Evolutionary conservation across 2,888 invertebrate species (phyloP).

Genomic region (Melanchra persicariae): DNA sequence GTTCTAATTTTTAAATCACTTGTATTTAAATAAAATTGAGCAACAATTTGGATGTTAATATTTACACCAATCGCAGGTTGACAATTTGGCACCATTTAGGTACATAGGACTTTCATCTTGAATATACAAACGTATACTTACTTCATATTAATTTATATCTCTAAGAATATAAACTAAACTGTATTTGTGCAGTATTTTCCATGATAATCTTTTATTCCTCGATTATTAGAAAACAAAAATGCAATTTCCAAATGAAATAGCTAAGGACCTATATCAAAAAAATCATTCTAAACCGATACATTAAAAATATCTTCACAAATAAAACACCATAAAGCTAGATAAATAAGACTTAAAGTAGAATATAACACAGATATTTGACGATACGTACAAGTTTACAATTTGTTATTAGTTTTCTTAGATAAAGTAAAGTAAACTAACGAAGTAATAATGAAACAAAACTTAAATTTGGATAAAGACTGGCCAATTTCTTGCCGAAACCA

Average conservation of each 20-base stretch:
- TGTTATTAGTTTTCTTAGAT: slow-evolving; percentile 49
- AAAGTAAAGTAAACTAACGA: slow-evolving; percentile 44
- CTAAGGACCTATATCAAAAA: neutral
- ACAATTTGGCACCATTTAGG: slow-evolving; percentile 87
- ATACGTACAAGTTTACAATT: slow-evolving; percentile 75
- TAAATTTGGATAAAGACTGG: slow-evolving; percentile 25
- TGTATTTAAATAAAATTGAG: slow-evolving; percentile 73
- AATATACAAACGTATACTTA: slow-evolving; percentile 78
- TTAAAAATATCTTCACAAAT: slow-evolving; percentile 46
- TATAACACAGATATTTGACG: slow-evolving; percentile 88
- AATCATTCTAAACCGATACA: neutral
- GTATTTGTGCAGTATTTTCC: slow-evolving; percentile 40
- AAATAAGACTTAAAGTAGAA: slow-evolving; percentile 77
- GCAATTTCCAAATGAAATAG: neutral
- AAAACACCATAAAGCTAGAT: slow-evolving; percentile 57
- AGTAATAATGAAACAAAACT: slow-evolving; percentile 7
- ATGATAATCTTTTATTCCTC: neutral
- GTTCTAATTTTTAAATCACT: slow-evolving; percentile 29
- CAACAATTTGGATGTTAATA: slow-evolving; percentile 75
- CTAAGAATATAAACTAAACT: slow-evolving; percentile 49
- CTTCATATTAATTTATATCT: slow-evolving; percentile 53
- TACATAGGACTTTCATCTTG: slow-evolving; percentile 82
- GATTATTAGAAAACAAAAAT: neutral
- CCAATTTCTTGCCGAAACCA: slow-evolving; percentile 5
- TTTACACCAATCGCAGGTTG: slow-evolving; percentile 72